Evolutionary conservation across 2,888 invertebrate genomes (phyloP).

Genomic region (Ormyrus rosae): DNA sequence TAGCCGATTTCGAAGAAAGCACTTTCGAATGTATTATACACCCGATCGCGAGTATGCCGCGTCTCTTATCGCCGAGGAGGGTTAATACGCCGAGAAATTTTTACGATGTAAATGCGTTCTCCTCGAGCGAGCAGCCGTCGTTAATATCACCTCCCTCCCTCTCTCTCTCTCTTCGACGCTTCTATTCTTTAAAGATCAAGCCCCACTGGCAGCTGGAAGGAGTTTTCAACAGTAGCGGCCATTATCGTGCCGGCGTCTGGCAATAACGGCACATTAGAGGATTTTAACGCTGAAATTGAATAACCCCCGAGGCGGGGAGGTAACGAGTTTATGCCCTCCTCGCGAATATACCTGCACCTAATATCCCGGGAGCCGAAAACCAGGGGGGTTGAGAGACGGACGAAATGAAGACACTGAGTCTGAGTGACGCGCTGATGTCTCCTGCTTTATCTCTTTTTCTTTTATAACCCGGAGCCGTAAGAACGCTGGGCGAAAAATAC

Average conservation of each 20-base stretch:
- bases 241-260: constrained; percentile 65
- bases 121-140: constrained; percentile 23
- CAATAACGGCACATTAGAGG: constrained; percentile 73
- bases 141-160: constrained; percentile 32
- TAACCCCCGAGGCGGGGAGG: constrained; percentile 67
- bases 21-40: background rate
- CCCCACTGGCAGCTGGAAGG: constrained; percentile 38
- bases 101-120: constrained; percentile 48
- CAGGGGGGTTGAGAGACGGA: constrained; percentile 60
- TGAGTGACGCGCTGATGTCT: constrained; percentile 72
- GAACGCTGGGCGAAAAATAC: background rate
- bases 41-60: background rate
- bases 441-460: constrained; percentile 59
- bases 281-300: constrained; percentile 74
- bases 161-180: constrained; percentile 20
- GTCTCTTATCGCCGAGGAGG: constrained; percentile 15
- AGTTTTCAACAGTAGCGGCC: constrained; percentile 64
- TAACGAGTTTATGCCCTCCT: constrained; percentile 70
- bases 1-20: background rate
- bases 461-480: constrained; percentile 45
- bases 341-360: constrained; percentile 66
- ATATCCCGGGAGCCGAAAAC: constrained; percentile 50
- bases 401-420: constrained; percentile 71
- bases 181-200: constrained; percentile 54
- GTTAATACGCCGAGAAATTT: constrained; percentile 51